Percentiles rank a stretch among this genome's conserved stretches.
phyloP scores from a whole-genome alignment of 2,797 vertebrate species.

The Chromobotia macracanthus region DNA sequence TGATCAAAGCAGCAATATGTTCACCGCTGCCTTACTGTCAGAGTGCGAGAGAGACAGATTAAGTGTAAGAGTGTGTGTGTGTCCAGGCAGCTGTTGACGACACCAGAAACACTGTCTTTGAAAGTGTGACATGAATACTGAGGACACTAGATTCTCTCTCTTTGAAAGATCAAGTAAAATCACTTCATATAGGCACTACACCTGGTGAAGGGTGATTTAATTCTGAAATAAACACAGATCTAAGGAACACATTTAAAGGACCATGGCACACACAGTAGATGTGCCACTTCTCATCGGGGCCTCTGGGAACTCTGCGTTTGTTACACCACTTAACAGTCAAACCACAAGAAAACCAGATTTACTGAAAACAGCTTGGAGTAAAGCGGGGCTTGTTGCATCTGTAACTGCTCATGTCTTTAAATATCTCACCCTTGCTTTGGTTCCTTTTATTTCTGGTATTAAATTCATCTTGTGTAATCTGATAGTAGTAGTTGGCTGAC shows the following conservation, averaged over 20 bases:
- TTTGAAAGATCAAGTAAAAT: conserved; percentile 30
- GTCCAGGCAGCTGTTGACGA: conserved; percentile 48
- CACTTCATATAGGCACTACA: conserved; percentile 15
- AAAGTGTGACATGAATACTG: conserved; percentile 65
- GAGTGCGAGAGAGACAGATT: background rate
- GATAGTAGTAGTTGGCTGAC: background rate
- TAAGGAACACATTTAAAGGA: conserved; percentile 30
- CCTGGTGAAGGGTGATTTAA: conserved; percentile 29
- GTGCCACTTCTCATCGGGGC: conserved; percentile 11
- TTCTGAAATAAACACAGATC: conserved; percentile 26
- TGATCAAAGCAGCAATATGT: conserved; percentile 64
- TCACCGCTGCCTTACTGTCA: conserved; percentile 58
- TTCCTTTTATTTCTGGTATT: conserved; percentile 11
- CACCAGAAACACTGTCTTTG: conserved; percentile 64
- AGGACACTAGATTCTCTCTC: conserved; percentile 54
- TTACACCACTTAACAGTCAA: conserved; percentile 43
- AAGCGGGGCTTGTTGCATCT: conserved; percentile 18
- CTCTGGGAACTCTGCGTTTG: conserved; percentile 30
- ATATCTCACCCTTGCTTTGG: background rate
- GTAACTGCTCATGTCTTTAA: conserved; percentile 5
- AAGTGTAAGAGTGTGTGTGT: conserved; percentile 6
- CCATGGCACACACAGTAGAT: conserved; percentile 17
- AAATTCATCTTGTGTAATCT: background rate
- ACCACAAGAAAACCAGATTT: conserved; percentile 30
- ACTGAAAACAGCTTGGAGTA: conserved; percentile 26